These are phyloP conservation scores for Aphis craccivora DNA, from an alignment of 1,140 invertebrate genomes.

Conservation along the genomic window DNA sequence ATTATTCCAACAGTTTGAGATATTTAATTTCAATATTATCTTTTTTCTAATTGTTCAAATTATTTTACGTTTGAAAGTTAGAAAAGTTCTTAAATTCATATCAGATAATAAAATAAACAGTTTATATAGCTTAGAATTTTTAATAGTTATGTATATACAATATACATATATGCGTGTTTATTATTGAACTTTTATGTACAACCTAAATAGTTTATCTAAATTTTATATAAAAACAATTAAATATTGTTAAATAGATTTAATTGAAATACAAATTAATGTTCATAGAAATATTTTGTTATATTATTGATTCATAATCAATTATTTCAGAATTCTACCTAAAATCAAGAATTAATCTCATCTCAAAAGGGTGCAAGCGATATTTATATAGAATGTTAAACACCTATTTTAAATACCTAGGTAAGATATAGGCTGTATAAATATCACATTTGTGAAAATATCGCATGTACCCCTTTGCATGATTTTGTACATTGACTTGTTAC, in stretches of 20 bases:
- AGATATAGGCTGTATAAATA: constrained; percentile 49
- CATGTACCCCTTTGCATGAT: constrained; percentile 53
- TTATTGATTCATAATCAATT: constrained; percentile 37
- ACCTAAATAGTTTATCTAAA: background rate
- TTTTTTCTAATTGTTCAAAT: background rate
- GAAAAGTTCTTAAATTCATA: background rate
- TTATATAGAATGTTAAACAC: constrained; percentile 37
- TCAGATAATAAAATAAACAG: background rate
- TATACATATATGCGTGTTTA: background rate
- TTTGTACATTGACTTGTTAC: background rate
- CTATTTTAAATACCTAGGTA: constrained; percentile 46
- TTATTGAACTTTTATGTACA: background rate
- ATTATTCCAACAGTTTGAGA: background rate
- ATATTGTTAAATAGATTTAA: background rate
- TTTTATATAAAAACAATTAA: background rate
- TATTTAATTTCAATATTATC: no score
- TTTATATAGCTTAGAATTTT: background rate
- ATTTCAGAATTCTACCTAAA: constrained; percentile 31
- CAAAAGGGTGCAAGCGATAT: constrained; percentile 49
- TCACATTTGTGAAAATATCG: constrained; percentile 42
- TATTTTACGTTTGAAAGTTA: background rate
- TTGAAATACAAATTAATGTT: background rate
- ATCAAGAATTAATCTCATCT: constrained; percentile 31
- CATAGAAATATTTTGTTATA: background rate
- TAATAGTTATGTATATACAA: background rate